A percentile compares a stretch with the other conserved stretches of the same genome.
These are phyloP conservation scores for Columbina picui DNA, from an alignment of 2,113 vertebrate genomes.

Conservation along the genomic window DNA sequence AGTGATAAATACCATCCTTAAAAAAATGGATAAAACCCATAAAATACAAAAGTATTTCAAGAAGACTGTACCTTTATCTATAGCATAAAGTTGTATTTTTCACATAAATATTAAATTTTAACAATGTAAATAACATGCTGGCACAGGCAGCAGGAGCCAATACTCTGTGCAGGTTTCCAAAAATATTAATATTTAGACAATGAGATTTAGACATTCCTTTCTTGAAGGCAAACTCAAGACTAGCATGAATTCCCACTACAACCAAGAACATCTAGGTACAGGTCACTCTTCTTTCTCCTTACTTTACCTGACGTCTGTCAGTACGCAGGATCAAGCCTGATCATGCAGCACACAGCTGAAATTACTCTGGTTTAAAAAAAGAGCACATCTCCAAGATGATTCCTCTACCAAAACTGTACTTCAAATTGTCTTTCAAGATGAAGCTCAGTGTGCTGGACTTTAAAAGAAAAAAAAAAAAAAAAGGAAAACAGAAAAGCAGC, in stretches of 20 bases:
- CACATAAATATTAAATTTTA: neutral
- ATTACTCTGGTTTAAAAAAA: neutral
- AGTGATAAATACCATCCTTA: neutral
- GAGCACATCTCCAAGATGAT: neutral
- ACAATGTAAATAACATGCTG: neutral
- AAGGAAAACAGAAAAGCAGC: neutral
- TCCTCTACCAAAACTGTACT: neutral
- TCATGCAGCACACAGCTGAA: neutral
- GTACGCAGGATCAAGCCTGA: neutral
- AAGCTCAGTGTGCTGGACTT: neutral
- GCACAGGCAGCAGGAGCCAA: neutral
- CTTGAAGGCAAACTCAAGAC: neutral
- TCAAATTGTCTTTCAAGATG: neutral
- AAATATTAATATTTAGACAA: neutral
- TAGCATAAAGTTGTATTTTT: neutral
- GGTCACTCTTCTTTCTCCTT: neutral
- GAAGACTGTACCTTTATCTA: neutral
- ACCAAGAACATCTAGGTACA: neutral
- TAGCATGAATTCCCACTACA: neutral
- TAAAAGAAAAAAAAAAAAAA: too few relatives aligned
- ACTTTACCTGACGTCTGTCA: neutral
- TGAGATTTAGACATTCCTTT: neutral
- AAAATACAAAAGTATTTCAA: neutral
- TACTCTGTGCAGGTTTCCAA: neutral
- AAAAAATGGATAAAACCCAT: fast-evolving